Percentiles rank a stretch among this genome's conserved stretches.
Conservation (phyloP, 2,888 invertebrate genomes). For the Oeneis ivallda region DNA sequence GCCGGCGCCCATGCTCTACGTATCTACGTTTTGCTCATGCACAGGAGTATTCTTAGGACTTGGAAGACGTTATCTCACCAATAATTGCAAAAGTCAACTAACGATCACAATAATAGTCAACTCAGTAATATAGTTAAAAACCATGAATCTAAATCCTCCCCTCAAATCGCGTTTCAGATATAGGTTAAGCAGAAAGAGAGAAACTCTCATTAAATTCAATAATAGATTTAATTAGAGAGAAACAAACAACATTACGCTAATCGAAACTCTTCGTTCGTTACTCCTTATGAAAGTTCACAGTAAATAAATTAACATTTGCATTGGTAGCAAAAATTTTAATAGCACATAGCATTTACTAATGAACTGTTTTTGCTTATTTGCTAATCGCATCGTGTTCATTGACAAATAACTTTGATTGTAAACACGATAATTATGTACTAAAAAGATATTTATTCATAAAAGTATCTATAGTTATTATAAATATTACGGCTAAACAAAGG, state of each 20-base stretch:
- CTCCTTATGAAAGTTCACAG: not conserved
- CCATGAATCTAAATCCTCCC: too few relatives aligned
- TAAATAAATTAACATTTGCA: not conserved
- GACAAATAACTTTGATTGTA: conserved; percentile 2
- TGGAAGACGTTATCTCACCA: too few relatives aligned
- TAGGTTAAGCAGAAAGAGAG: too few relatives aligned
- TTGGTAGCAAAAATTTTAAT: not conserved
- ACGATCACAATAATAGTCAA: too few relatives aligned
- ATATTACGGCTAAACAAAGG: conserved; percentile 1
- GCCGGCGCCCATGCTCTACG: too few relatives aligned
- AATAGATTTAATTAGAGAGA: not conserved
- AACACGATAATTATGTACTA: conserved; percentile 4
- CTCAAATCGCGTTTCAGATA: too few relatives aligned
- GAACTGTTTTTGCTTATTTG: not conserved
- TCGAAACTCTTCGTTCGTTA: not conserved
- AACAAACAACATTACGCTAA: not conserved
- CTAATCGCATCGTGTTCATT: not conserved
- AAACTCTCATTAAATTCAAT: too few relatives aligned
- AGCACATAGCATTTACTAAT: not conserved
- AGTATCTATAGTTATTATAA: not conserved
- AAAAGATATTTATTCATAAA: not conserved
- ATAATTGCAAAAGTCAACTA: too few relatives aligned
- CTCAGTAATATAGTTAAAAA: too few relatives aligned
- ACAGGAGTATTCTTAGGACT: too few relatives aligned
- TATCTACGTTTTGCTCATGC: too few relatives aligned